A percentile compares a stretch with the other conserved stretches of the same genome.
phyloP scores from a whole-genome alignment of 2,797 vertebrate species.

The Channallabes apus region DNA sequence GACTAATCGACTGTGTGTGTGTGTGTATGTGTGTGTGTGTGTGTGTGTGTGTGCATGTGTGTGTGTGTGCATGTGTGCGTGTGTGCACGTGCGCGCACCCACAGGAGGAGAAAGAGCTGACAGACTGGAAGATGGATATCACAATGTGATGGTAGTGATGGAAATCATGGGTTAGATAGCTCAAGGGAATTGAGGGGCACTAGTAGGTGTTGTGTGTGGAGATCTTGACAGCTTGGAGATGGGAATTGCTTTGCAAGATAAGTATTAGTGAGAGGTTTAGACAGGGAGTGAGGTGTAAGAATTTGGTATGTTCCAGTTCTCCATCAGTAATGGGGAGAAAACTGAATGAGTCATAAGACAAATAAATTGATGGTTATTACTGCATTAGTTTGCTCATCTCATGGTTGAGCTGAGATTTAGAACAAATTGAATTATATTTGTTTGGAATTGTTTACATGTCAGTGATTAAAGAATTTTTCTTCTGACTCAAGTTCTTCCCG shows the following conservation, averaged over 20 bases:
- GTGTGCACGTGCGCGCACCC: neutral
- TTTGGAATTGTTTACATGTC: slow-evolving; percentile 1
- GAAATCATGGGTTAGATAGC: slow-evolving; percentile 40
- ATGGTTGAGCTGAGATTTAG: slow-evolving; percentile 16
- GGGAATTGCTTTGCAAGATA: slow-evolving; percentile 36
- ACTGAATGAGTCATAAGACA: slow-evolving; percentile 37
- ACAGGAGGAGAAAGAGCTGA: slow-evolving; percentile 43
- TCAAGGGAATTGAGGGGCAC: slow-evolving; percentile 35
- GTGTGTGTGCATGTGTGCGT: neutral
- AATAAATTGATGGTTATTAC: slow-evolving; percentile 6
- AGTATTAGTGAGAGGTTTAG: slow-evolving; percentile 17
- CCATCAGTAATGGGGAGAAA: slow-evolving; percentile 38
- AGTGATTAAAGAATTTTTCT: slow-evolving; percentile 13
- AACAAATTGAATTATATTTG: slow-evolving; percentile 17
- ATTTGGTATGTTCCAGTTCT: slow-evolving; percentile 15
- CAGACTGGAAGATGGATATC: slow-evolving; percentile 47
- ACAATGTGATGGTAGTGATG: slow-evolving; percentile 30
- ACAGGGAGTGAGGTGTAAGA: slow-evolving; percentile 29
- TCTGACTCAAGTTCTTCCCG: slow-evolving; percentile 8
- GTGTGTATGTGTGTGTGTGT: slow-evolving; percentile 32
- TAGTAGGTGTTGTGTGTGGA: slow-evolving; percentile 38
- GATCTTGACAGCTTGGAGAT: slow-evolving; percentile 38
- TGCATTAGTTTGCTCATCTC: slow-evolving; percentile 21
- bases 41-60: slow-evolving; percentile 40
- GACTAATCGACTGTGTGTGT: slow-evolving; percentile 51